A percentile compares a stretch with the other conserved stretches of the same genome.
These are phyloP conservation scores for Noctuana brunneofusca DNA, from an alignment of 2,888 invertebrate species.

Conservation along the genomic window DNA sequence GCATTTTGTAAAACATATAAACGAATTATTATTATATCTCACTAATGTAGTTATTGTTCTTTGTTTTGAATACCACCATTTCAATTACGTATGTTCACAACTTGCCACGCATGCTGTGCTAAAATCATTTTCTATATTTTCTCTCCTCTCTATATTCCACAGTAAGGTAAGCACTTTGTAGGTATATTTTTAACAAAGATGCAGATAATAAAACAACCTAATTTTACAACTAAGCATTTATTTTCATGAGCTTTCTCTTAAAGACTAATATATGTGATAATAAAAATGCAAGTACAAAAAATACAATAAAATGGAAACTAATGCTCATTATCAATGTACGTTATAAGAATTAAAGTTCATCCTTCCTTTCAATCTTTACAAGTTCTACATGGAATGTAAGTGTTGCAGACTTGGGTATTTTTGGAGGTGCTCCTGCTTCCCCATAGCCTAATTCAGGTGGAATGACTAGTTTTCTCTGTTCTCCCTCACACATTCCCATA, in stretches of 20 bases:
- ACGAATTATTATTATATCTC: too few relatives aligned
- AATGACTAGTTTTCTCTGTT: constrained; percentile 92
- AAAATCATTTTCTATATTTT: too few relatives aligned
- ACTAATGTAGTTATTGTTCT: too few relatives aligned
- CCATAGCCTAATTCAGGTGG: constrained; percentile 94
- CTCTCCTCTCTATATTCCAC: too few relatives aligned
- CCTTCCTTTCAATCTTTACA: constrained; percentile 87
- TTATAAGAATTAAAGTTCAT: constrained; percentile 72
- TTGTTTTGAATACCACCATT: too few relatives aligned
- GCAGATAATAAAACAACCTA: background rate
- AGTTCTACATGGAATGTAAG: constrained; percentile 92
- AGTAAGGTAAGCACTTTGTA: too few relatives aligned
- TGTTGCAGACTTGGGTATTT: constrained; percentile 91
- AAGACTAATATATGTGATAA: background rate
- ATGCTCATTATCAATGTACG: background rate
- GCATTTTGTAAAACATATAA: too few relatives aligned
- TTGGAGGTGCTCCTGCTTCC: constrained; percentile 89
- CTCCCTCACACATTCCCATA: constrained; percentile 94
- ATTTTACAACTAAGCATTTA: constrained; percentile 11
- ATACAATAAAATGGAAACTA: background rate
- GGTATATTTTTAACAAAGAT: too few relatives aligned
- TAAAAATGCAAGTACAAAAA: constrained; percentile 18
- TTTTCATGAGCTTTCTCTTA: constrained; percentile 7
- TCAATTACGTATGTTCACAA: too few relatives aligned
- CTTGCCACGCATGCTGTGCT: too few relatives aligned